Percentiles rank a stretch among this genome's conserved stretches.
Evolutionary conservation across 2,797 vertebrate species (phyloP).

Genomic region (Phataginus tetradactyla): DNA sequence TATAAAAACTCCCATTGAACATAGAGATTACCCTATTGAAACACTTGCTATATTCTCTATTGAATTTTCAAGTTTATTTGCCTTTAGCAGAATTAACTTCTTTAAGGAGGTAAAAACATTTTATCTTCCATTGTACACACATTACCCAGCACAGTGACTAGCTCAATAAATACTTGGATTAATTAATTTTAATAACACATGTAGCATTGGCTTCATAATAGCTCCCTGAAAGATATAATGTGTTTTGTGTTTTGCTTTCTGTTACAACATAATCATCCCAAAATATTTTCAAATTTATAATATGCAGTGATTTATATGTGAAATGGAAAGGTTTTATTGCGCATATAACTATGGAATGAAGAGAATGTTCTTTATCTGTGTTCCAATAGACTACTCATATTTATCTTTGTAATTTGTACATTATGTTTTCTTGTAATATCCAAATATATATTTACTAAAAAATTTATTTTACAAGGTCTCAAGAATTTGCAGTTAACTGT

Average conservation of each 20-base stretch:
- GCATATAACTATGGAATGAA: conserved; percentile 34
- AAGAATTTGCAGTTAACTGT: background rate
- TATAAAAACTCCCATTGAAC: background rate
- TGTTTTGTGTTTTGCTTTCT: conserved; percentile 54
- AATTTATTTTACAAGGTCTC: conserved; percentile 35
- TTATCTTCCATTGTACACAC: background rate
- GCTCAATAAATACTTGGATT: conserved; percentile 46
- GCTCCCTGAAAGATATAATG: background rate
- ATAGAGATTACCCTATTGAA: background rate
- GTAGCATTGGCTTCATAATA: background rate
- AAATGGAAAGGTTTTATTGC: conserved; percentile 49
- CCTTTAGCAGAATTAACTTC: background rate
- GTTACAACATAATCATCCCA: conserved; percentile 19
- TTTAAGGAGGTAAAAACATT: background rate
- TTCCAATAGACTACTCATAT: background rate
- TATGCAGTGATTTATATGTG: conserved; percentile 26
- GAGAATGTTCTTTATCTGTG: conserved; percentile 27
- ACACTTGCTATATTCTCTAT: background rate
- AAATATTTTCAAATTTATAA: conserved; percentile 28
- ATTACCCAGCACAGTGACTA: conserved; percentile 1
- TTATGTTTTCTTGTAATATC: conserved; percentile 9
- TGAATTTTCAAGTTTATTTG: conserved; percentile 41
- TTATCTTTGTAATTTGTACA: conserved; percentile 30
- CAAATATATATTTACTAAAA: background rate
- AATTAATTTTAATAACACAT: conserved; percentile 32